Evolutionary conservation across 2,797 vertebrate genomes (phyloP), one percentile per base, ranked within the genome.

Genomic region (Sebastes minor): DNA sequence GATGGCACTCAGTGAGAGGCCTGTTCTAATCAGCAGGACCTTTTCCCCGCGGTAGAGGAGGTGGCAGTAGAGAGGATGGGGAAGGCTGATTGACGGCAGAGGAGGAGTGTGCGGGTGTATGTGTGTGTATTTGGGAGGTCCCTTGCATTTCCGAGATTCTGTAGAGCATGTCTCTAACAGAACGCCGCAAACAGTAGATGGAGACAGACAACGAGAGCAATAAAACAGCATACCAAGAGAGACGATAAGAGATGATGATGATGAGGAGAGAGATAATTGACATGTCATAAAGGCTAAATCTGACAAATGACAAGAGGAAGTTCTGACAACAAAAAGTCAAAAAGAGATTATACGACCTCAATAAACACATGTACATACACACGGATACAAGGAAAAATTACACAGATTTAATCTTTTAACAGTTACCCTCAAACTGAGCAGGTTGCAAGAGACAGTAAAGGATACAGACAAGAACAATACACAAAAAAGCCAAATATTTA

Each of bases 21-120:
- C 88, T 94, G 90, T 94, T 95, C 95, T 96, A 95, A 95, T 95
- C 93, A 93, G 86, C 88, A 87, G 91, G 94, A 93, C 91, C 92
- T 93, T 94, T 92, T 94, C 89, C 81, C 84, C 30, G 64, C 33
- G 74, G 82, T 74, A 27, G 81, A 76, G 84, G 94, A 92, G 81
- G 87, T 80, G 86, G 84, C 85, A 71, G 74, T 30, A 16, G 65
- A 86, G 81, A 76, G 71, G 79, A 84, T 82, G 84, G 85, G 12
- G 30, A 82, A 88, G 85, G 83, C 67, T 93, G 93, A 94, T 89
- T 94, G 94, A 95, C 92, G 68, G 38, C 23, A 4, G n/a, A 63
- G 68, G 25, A 89, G 23, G 32, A 71, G 10, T 8, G 42, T n/a
- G 32, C 52, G 33, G 1, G 35, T 63, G 76, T 60, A 11, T 12